Percentiles rank a stretch among this genome's conserved stretches.
These are phyloP conservation scores for Synanceia verrucosa DNA, from an alignment of 2,797 vertebrate species.

Conservation along the genomic window DNA sequence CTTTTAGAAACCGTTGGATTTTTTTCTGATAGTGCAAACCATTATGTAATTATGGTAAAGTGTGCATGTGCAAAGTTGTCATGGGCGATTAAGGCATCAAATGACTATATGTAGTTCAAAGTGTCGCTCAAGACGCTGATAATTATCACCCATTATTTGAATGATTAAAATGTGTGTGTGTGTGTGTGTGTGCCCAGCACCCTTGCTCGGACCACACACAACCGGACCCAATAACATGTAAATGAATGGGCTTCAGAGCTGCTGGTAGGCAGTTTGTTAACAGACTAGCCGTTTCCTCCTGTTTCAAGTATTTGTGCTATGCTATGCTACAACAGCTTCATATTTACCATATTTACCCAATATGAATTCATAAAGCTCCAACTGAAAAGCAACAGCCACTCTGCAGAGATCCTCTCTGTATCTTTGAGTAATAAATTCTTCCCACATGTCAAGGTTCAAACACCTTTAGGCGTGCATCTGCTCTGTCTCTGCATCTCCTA, in stretches of 20 bases:
- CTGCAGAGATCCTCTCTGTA: conserved; percentile 14
- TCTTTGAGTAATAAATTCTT: conserved; percentile 24
- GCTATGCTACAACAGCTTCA: not conserved
- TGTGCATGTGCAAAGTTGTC: too few relatives aligned
- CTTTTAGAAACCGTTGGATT: too few relatives aligned
- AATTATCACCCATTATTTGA: not conserved
- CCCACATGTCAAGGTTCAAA: conserved; percentile 53
- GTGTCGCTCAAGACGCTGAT: not conserved
- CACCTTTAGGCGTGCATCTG: conserved; percentile 58
- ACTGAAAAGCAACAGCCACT: not conserved
- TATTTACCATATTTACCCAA: not conserved
- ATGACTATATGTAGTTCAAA: not conserved
- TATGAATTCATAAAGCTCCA: not conserved
- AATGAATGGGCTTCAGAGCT: not conserved
- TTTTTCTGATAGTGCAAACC: too few relatives aligned
- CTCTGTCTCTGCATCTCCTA: conserved; percentile 43
- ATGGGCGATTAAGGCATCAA: too few relatives aligned
- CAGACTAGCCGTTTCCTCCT: not conserved
- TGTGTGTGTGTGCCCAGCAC: too few relatives aligned
- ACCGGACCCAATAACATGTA: not conserved
- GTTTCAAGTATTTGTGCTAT: not conserved
- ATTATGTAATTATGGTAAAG: too few relatives aligned
- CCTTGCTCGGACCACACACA: too few relatives aligned
- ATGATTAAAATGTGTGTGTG: too few relatives aligned
- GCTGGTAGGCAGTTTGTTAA: not conserved